Conservation (phyloP, 2,888 invertebrate genomes). For the Dryocosmus kuriphilus region DNA sequence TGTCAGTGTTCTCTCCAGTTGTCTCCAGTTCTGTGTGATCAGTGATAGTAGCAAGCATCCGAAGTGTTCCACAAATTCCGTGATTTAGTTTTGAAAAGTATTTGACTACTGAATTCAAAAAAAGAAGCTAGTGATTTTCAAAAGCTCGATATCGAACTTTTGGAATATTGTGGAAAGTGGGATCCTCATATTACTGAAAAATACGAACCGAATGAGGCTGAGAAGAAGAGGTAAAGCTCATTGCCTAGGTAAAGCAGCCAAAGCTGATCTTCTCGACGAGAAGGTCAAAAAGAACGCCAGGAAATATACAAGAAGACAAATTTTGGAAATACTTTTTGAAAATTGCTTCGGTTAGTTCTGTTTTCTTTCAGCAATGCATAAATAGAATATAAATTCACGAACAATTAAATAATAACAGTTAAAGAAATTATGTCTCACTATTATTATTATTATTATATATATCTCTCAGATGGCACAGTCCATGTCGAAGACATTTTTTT, state of each 20-base stretch:
- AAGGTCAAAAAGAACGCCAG: neutral
- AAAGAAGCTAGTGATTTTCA: neutral
- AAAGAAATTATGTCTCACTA: neutral
- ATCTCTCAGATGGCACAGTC: too few species aligned
- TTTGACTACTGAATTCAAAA: neutral
- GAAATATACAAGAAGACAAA: constrained; percentile 50
- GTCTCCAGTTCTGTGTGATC: too few species aligned
- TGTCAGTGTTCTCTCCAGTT: neutral
- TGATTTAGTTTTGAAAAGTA: neutral
- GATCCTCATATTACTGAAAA: neutral
- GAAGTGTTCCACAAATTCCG: neutral
- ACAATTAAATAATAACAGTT: neutral
- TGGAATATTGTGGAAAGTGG: neutral
- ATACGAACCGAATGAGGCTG: constrained; percentile 21
- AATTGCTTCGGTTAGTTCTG: constrained; percentile 63
- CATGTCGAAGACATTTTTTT: too few species aligned
- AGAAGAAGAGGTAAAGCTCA: constrained; percentile 13
- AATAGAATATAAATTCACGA: neutral
- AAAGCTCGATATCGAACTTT: constrained; percentile 1
- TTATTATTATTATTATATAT: too few species aligned
- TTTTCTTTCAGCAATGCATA: neutral
- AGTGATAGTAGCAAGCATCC: too few species aligned
- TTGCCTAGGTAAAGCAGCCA: neutral
- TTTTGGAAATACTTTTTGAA: constrained; percentile 65
- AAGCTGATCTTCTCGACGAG: constrained; percentile 7